Percentiles rank a stretch among this genome's conserved stretches.
These are phyloP conservation scores for Diachasma alloeum DNA, from an alignment of 1,140 invertebrate species.

Conservation along the genomic window DNA sequence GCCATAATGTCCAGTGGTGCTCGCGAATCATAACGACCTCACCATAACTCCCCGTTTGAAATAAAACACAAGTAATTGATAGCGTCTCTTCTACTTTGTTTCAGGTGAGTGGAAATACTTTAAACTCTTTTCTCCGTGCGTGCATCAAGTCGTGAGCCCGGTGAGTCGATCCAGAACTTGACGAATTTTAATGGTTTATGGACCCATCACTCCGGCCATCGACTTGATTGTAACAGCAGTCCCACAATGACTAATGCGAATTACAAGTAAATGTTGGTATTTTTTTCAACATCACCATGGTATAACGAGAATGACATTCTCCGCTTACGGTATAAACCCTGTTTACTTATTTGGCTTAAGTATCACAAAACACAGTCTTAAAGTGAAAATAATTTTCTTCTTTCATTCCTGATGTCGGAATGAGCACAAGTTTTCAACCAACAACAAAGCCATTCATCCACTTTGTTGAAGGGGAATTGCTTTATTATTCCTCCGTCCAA, in stretches of 20 bases:
- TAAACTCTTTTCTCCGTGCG: not conserved
- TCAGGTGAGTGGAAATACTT: not conserved
- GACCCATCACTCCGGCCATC: not conserved
- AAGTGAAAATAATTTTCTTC: not conserved
- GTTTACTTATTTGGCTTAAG: not conserved
- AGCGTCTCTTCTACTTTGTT: not conserved
- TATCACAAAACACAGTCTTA: not conserved
- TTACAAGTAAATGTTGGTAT: not conserved
- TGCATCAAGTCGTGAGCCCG: too few species aligned
- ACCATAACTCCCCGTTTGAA: not conserved
- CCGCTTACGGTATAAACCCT: not conserved
- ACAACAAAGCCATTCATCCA: not conserved
- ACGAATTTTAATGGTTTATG: not conserved
- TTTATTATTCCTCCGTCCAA: not conserved
- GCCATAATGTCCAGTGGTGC: conserved; percentile 35
- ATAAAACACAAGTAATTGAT: not conserved
- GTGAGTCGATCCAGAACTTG: too few species aligned
- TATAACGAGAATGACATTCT: not conserved
- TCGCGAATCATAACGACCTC: conserved; percentile 10
- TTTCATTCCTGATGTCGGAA: not conserved
- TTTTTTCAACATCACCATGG: not conserved
- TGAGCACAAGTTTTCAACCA: not conserved
- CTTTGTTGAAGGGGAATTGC: not conserved
- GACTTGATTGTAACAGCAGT: not conserved
- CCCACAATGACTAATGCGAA: not conserved